Evolutionary conservation across 2,113 vertebrate species (phyloP), one percentile per base, ranked within the genome.

Genomic region (Myodes glareolus): DNA sequence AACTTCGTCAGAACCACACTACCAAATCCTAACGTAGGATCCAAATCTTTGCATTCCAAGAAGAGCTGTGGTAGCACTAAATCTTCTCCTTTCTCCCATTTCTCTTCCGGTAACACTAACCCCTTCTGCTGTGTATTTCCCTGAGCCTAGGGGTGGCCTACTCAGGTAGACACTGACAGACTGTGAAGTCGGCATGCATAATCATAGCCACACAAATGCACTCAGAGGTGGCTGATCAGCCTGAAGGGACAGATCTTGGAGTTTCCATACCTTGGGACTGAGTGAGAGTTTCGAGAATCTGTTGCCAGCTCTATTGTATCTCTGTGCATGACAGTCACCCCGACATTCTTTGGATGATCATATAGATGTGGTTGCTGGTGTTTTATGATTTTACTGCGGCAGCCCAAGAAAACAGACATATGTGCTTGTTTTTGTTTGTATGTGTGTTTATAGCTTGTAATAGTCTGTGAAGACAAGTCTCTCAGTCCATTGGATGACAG

Each of bases 141-240:
- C 27, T 12, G 47, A 63, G 3, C 31, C 39, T 27, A 42, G 29
- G 16, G 4, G 36, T 14, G 25, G 42, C 50, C 19, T 19, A 2
- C 65, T 14, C 8, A 7, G 0, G 12, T 4, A 17, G 36, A 27
- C 10, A 3, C 13, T 3, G 0, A 29, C 6, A 12, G 2, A 42
- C 14, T 88, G 1, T 7, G 19, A 47, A 29, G 12, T n/a, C 21
- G n/a, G 19, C 33, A 16, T 72, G 67, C 16, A 72, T 55, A 72
- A 72, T 39, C 67, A 55, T 52, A 72, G 14, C 11, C 33, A 88
- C 12, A 55, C 27, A 88, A 72, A 55, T 29, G 67, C n/a, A 50
- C 36, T 17, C 23, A 88, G 36, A 88, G 67, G 47, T n/a, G 13
- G 33, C 33, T 55, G 17, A 25, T 55, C 13, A 29, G 13, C 52